phyloP scores from a whole-genome alignment of 2,797 vertebrate genomes.

The Emydoidea blandingii region DNA sequence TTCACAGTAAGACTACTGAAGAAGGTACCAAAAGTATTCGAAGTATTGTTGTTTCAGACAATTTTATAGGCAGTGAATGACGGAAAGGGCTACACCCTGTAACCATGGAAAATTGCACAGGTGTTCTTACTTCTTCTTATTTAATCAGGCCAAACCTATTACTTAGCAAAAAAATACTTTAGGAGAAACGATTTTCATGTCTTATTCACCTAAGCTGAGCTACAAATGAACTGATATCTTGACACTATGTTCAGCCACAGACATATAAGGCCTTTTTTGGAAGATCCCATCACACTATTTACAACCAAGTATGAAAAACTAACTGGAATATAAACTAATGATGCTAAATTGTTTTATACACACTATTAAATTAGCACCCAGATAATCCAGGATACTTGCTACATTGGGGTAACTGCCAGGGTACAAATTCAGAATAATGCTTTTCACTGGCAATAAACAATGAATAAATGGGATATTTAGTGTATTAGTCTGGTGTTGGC shows the following conservation, averaged over 20 bases:
- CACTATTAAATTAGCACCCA: neutral
- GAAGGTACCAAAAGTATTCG: conserved; percentile 35
- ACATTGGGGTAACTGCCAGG: neutral
- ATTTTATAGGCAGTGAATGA: conserved; percentile 36
- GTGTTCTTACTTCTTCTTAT: conserved; percentile 67
- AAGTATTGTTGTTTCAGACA: conserved; percentile 56
- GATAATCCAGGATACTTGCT: neutral
- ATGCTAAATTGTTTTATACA: neutral
- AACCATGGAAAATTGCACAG: conserved; percentile 69
- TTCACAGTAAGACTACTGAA: neutral
- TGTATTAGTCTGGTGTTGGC: neutral
- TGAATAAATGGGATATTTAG: neutral
- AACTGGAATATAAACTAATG: neutral
- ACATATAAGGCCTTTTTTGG: neutral
- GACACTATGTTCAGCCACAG: conserved; percentile 24
- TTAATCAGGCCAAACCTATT: conserved; percentile 57
- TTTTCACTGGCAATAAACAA: neutral
- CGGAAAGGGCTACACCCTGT: neutral
- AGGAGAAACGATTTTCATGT: conserved; percentile 65
- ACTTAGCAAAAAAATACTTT: conserved; percentile 57
- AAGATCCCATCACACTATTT: neutral
- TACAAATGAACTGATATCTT: conserved; percentile 63
- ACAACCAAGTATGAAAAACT: neutral
- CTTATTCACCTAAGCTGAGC: conserved; percentile 58
- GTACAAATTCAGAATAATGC: neutral